These are phyloP conservation scores for Hemicentrotus pulcherrimus DNA, from an alignment of 35 echinoderm and acorn worm species.

Conservation along the genomic window DNA sequence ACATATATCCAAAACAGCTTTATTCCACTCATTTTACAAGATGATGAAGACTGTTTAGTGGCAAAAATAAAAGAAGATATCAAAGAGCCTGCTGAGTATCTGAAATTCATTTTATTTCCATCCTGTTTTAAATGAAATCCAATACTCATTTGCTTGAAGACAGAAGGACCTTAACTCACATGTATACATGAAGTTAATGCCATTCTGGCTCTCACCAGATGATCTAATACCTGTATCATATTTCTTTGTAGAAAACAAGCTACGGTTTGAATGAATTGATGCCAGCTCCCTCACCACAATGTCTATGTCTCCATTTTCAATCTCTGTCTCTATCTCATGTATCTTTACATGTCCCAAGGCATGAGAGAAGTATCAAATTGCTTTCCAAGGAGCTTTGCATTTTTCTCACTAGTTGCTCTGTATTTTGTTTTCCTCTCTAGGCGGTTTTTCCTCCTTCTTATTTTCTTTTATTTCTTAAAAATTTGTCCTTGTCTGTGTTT, in stretches of 20 bases:
- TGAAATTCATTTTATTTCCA: too few relatives aligned
- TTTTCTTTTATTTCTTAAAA: background rate
- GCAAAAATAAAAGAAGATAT: too few relatives aligned
- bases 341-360: background rate
- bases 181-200: too few relatives aligned
- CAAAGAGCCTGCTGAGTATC: too few relatives aligned
- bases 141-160: too few relatives aligned
- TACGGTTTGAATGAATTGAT: background rate
- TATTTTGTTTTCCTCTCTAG: background rate
- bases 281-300: background rate
- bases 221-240: background rate
- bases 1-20: too few relatives aligned
- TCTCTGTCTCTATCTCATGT: background rate
- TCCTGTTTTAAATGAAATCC: too few relatives aligned
- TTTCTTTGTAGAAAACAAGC: background rate
- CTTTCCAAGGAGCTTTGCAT: background rate
- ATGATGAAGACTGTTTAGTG: too few relatives aligned
- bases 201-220: too few relatives aligned
- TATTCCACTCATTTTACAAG: too few relatives aligned
- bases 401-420: background rate
- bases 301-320: background rate
- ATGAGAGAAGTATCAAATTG: background rate
- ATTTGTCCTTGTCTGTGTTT: background rate
- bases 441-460: background rate
- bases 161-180: too few relatives aligned